Evolutionary conservation across 2,797 vertebrate genomes (phyloP).

Genomic region (Helostoma temminkii): DNA sequence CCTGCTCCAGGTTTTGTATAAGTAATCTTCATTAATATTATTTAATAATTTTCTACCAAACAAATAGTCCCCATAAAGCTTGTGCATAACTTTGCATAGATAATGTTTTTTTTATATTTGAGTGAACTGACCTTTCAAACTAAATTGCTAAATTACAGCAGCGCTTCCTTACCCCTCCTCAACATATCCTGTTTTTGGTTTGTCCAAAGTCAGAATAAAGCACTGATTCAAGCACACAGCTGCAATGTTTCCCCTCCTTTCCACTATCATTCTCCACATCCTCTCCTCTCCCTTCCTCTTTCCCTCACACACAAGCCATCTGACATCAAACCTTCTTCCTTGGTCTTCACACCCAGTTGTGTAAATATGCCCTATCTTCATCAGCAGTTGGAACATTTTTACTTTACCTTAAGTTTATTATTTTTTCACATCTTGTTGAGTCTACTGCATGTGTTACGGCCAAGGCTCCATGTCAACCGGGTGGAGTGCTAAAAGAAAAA

Average conservation of each 20-base stretch:
- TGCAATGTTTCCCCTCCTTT: slow-evolving; percentile 70
- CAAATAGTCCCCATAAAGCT: not conserved
- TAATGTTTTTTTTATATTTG: slow-evolving; percentile 8
- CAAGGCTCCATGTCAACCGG: slow-evolving; percentile 19
- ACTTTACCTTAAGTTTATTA: slow-evolving; percentile 3
- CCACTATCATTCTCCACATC: slow-evolving; percentile 61
- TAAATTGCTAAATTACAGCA: slow-evolving; percentile 52
- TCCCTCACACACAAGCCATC: slow-evolving; percentile 30
- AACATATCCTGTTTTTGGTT: slow-evolving; percentile 75
- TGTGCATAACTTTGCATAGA: too few species aligned
- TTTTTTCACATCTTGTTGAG: slow-evolving; percentile 11
- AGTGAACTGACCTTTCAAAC: slow-evolving; percentile 45
- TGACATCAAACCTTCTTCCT: slow-evolving; percentile 53
- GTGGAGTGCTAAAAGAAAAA: slow-evolving; percentile 19
- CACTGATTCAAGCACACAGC: slow-evolving; percentile 77
- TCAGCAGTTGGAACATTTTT: slow-evolving; percentile 19
- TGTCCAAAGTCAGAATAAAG: slow-evolving; percentile 76
- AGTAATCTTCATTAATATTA: too few species aligned
- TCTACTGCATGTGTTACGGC: slow-evolving; percentile 24
- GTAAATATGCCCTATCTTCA: slow-evolving; percentile 27
- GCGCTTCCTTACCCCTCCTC: slow-evolving; percentile 46
- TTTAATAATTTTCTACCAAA: not conserved
- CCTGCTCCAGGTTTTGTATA: not conserved
- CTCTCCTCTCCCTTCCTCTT: slow-evolving; percentile 68
- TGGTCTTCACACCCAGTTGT: slow-evolving; percentile 33